Base-by-base conservation (phyloP, 2,797 vertebrate species). In the Rallus crepitans region DNA sequence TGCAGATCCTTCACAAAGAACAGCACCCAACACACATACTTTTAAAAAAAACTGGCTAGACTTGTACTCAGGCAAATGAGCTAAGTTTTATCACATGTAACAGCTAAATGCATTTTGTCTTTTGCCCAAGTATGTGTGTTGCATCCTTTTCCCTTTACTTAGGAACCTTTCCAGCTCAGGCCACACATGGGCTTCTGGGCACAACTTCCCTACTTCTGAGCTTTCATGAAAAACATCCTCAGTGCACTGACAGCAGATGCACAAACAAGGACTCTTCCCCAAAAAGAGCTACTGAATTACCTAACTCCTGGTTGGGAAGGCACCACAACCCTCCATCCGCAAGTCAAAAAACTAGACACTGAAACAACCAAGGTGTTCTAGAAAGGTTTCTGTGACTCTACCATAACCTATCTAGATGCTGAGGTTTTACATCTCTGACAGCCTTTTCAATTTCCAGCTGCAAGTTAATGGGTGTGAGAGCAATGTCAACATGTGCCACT, bases 381-480 rank as follows among this genome's bases (percentile, higher is more conserved):
- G 56, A 81, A 47, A 55, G 8, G 45, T 50, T 71, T 71, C 47
- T n/a, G 31, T 68, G 24, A 28, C 82, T 87, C 84, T 66, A 40
- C 48, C 27, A 75, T 75, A 90, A 48, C 35, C 27, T 33, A 18
- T 12, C 37, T 21, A 45, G 4, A 69, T 61, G 30, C 9, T 87
- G 8, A 56, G 15, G 13, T 68, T 90, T 89, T 65, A 56, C 25
- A 12, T 5, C 2, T 87, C 47, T 76, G n/a, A 86, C 64, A 61
- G 53, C 45, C 83, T 87, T 93, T 76, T 87, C 60, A 60, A 59
- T 93, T 93, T 57, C 39, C 61, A 45, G 57, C 15, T 79, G 16
- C 28, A 82, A 92, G 47, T 79, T 87, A 96, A 90, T 60, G 81
- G 30, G 8, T 76, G 76, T 94, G 59, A 97, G 94, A 96, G 53